Evolutionary conservation across 2,888 invertebrate species (phyloP), one percentile per base, ranked within the genome.

Genomic region (Campaea margaritaria): DNA sequence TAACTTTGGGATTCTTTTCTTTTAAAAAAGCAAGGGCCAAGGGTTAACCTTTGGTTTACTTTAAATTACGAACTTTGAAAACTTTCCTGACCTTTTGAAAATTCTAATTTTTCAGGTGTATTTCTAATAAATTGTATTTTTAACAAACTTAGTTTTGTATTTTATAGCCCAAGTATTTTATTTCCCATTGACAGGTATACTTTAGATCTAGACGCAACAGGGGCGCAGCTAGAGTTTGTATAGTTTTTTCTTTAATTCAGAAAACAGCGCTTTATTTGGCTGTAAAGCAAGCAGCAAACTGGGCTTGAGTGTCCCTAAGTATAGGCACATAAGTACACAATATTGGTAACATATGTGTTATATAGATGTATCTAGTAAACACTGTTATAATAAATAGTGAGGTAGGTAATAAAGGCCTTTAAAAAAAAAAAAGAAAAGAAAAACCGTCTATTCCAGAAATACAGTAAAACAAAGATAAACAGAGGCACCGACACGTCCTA

Each of bases 11-110:
- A 74, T 75, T 74, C 73, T 76, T 76, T 81, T 78, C 78, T 79
- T 83, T 82, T 73, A 73, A 69, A 78, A 86, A 85, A 86, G 79
- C 82, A 85, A 85, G 82, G 87, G 89, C 79, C 82, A 85, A 85
- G 82, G 87, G 89, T 79, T 69, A 74, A 76, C 76, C 73, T 77
- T 73, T 66, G 64, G 86, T 87, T 88, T 86, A 84, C 79, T 81
- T 88, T 85, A 76, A 78, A 82, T 87, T 87, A 81, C 62, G 58
- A 75, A 80, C 70, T 77, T 77, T 55, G 44, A 48, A 63, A 72
- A 76, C 75, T 77, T 70, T 68, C 55, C 61, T 65, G 65, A 68
- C 77, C 72, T 76, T 75, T 68, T 53, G 11, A 41, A 55, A 66
- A 56, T 63, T 62, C 47, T 41, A 12, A 14, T n/a, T 54, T 66